These are phyloP conservation scores for Cynopterus brachyotis DNA, from an alignment of 2,113 vertebrate genomes.

Conservation along the genomic window DNA sequence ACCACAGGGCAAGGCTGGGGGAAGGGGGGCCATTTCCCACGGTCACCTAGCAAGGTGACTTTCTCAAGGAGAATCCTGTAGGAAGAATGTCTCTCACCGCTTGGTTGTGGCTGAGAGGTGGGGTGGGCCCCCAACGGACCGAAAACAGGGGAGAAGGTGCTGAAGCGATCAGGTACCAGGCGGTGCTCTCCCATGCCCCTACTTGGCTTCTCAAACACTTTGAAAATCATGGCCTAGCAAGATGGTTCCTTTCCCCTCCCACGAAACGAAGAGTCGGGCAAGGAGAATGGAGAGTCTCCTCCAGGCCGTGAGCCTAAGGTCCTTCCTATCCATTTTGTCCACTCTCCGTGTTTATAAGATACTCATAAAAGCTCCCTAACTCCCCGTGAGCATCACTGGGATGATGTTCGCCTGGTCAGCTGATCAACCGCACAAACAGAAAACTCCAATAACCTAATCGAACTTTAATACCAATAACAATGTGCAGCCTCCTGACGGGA, in stretches of 20 bases:
- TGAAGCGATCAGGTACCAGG: not conserved
- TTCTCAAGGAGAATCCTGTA: not conserved
- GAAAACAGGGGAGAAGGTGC: not conserved
- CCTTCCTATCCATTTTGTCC: not conserved
- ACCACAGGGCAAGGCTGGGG: not conserved
- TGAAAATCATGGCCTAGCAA: not conserved
- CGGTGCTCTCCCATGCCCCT: not conserved
- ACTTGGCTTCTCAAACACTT: not conserved
- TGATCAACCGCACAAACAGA: not conserved
- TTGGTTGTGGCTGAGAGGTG: not conserved
- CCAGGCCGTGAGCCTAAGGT: fast-evolving
- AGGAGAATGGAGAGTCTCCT: not conserved
- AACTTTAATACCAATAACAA: too few species aligned
- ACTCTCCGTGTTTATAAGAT: not conserved
- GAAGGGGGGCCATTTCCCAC: not conserved
- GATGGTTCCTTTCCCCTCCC: not conserved
- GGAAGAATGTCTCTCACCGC: not conserved
- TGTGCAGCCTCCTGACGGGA: too few species aligned
- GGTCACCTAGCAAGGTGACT: not conserved
- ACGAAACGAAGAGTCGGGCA: not conserved
- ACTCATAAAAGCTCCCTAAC: not conserved
- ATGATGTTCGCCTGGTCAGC: not conserved
- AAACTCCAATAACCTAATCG: not conserved
- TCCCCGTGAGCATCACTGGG: not conserved
- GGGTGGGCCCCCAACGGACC: not conserved